These are phyloP conservation scores for Spodoptera litura DNA, from an alignment of 1,140 invertebrate species.

Conservation along the genomic window DNA sequence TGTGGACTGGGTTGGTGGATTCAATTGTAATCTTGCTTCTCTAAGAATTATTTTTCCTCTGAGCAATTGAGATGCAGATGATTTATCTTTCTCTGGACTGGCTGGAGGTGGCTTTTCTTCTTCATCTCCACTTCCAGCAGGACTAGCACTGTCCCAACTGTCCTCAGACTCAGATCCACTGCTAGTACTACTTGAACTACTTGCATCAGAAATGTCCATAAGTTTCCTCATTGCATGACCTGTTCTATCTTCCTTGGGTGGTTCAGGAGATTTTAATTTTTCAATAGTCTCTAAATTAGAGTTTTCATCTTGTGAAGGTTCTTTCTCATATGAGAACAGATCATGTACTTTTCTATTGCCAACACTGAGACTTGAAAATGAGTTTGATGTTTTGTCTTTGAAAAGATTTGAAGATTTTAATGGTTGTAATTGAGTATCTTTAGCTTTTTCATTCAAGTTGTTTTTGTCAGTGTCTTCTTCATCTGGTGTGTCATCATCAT, in stretches of 20 bases:
- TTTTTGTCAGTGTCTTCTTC: slow-evolving; percentile 70
- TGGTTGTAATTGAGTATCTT: slow-evolving; percentile 65
- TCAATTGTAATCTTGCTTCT: slow-evolving; percentile 90
- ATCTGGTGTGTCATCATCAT: slow-evolving; percentile 73
- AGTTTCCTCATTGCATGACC: slow-evolving; percentile 81
- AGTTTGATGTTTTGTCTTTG: slow-evolving; percentile 79
- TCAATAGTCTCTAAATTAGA: slow-evolving; percentile 75
- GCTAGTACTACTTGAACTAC: slow-evolving; percentile 79
- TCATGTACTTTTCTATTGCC: slow-evolving; percentile 71
- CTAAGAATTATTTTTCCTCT: slow-evolving; percentile 90
- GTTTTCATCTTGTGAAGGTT: slow-evolving; percentile 76
- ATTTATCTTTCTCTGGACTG: slow-evolving; percentile 84
- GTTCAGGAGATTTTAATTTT: slow-evolving; percentile 69
- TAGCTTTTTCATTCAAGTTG: slow-evolving; percentile 68
- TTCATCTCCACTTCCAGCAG: slow-evolving; percentile 86
- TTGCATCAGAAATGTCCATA: slow-evolving; percentile 82
- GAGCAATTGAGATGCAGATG: slow-evolving; percentile 84
- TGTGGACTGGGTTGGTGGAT: slow-evolving; percentile 83
- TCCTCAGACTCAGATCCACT: slow-evolving; percentile 83
- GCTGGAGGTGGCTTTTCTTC: slow-evolving; percentile 72
- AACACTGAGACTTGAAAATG: slow-evolving; percentile 73
- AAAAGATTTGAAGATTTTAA: slow-evolving; percentile 74
- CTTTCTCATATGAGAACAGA: slow-evolving; percentile 79
- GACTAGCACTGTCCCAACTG: slow-evolving; percentile 86
- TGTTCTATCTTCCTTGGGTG: slow-evolving; percentile 73